Base-by-base conservation (phyloP, 2,797 vertebrate species). In the Manis pentadactyla region DNA sequence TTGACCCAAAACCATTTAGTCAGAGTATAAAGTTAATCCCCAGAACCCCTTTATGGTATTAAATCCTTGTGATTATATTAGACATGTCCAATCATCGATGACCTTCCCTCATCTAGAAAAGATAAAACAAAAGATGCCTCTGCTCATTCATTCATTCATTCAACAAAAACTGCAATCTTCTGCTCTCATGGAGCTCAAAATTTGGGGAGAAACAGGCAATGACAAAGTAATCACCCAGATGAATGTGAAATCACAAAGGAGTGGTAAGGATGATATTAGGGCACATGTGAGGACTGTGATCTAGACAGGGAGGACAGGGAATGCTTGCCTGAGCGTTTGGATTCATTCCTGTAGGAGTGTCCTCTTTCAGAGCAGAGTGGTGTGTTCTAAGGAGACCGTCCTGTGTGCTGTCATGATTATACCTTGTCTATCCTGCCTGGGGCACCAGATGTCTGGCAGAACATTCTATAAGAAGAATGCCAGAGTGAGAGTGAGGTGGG, bases 71-170 rank as follows among this genome's bases (percentile, higher is more conserved):
- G 91, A 87, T 88, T 94, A 2, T 81, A 34, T 96, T 85, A 93
- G 82, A 82, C 27, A 63, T 25, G 10, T 73, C 55, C 95, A 96
- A 96, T 96, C 85, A n/a, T 83, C 34, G 15, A 12, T 96, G 96
- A 96, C 91, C 92, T 97, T 81, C 46, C 61, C 93, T 92, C 68
- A 74, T 93, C 73, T 87, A 29, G 91, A 92, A 90, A 73, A 90
- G 63, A 73, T 85, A 78, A 92, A 79, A 73, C 42, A 84, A 42
- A 93, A 91, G 64, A 13, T 64, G 14, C 55, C 53, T 68, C 42
- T 27, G 4, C 69, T 83, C 68, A 73, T 79, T 94, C 51, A 57
- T 89, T 95, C 69, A 57, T 87, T 91, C 73, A 49, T 17, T 93
- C 37, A 86, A n/a, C 42, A 79, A 51, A 84, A 92, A 51, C 34